Percentiles rank a stretch among this genome's conserved stretches.
phyloP scores from a whole-genome alignment of 2,113 vertebrate genomes.

The Otolemur garnettii region DNA sequence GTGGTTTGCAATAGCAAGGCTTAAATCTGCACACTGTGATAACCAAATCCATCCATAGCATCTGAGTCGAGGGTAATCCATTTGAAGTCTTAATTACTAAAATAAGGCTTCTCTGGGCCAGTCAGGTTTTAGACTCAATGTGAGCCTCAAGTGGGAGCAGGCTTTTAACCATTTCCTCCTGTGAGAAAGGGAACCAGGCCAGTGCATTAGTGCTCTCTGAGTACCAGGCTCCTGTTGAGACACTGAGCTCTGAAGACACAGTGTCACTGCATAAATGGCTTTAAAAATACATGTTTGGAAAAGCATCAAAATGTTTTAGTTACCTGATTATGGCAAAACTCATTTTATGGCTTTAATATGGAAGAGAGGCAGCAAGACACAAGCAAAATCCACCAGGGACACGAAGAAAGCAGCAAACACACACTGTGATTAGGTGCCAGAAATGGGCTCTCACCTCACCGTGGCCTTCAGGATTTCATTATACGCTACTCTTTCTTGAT shows the following conservation, averaged over 20 bases:
- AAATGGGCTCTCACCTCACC: not conserved
- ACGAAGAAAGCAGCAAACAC: constrained; percentile 41
- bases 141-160: constrained; percentile 14
- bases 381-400: constrained; percentile 9
- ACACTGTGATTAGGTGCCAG: not conserved
- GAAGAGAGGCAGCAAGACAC: constrained; percentile 49
- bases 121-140: constrained; percentile 25
- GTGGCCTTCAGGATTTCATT: not conserved
- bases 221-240: constrained; percentile 29
- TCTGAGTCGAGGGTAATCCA: constrained; percentile 17
- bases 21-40: constrained; percentile 58
- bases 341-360: constrained; percentile 60
- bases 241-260: constrained; percentile 46
- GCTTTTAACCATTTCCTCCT: constrained; percentile 58
- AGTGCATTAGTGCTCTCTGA: constrained; percentile 48
- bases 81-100: constrained; percentile 65
- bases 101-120: constrained; percentile 41
- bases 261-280: constrained; percentile 62
- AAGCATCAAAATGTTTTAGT: constrained; percentile 69
- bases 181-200: constrained; percentile 35
- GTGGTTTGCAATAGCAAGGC: constrained; percentile 29
- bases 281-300: constrained; percentile 67
- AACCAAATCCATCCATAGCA: constrained; percentile 52
- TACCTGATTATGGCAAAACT: constrained; percentile 60
- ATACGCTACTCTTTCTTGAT: not conserved